Evolutionary conservation across 2,113 vertebrate genomes (phyloP).

Genomic region (Oriolus oriolus): DNA sequence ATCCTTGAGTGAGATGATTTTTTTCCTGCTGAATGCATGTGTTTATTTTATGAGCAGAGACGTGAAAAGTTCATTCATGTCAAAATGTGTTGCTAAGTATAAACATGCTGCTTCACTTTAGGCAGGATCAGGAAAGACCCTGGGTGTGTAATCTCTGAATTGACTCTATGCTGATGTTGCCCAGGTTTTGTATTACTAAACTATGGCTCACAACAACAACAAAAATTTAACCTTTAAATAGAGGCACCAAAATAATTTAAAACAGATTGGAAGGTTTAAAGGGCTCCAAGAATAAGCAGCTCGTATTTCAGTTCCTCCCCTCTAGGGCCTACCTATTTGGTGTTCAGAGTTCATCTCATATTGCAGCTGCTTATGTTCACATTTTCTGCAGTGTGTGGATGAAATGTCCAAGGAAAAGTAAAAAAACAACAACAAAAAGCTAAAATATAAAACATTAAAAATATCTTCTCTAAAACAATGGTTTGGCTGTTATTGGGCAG

Average conservation of each 20-base stretch:
- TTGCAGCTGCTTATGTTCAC: slow-evolving; percentile 56
- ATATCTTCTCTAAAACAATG: slow-evolving; percentile 37
- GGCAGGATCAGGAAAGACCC: slow-evolving; percentile 59
- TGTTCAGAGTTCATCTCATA: slow-evolving; percentile 70
- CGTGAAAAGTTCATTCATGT: slow-evolving; percentile 69
- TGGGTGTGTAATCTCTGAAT: slow-evolving; percentile 64
- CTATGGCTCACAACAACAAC: slow-evolving; percentile 59
- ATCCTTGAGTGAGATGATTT: slow-evolving; percentile 40
- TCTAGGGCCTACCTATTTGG: slow-evolving; percentile 61
- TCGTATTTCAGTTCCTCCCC: slow-evolving; percentile 64
- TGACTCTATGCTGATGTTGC: slow-evolving; percentile 59
- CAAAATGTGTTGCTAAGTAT: slow-evolving; percentile 64
- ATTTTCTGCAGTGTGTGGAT: slow-evolving; percentile 39
- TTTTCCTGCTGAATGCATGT: slow-evolving; percentile 40
- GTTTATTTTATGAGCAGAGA: slow-evolving; percentile 67
- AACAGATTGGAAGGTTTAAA: slow-evolving; percentile 69
- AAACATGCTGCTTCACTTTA: slow-evolving; percentile 68
- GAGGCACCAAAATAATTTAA: slow-evolving; percentile 72
- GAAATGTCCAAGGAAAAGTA: slow-evolving; percentile 35
- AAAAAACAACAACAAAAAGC: slow-evolving; percentile 9
- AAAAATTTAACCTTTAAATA: slow-evolving; percentile 71
- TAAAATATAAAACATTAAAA: slow-evolving; percentile 57
- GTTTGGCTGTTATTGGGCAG: slow-evolving; percentile 45
- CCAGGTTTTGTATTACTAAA: slow-evolving; percentile 52
- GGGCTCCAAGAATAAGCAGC: slow-evolving; percentile 60